Conservation (phyloP, 2,888 invertebrate genomes). For the Drosophila mettleri region DNA sequence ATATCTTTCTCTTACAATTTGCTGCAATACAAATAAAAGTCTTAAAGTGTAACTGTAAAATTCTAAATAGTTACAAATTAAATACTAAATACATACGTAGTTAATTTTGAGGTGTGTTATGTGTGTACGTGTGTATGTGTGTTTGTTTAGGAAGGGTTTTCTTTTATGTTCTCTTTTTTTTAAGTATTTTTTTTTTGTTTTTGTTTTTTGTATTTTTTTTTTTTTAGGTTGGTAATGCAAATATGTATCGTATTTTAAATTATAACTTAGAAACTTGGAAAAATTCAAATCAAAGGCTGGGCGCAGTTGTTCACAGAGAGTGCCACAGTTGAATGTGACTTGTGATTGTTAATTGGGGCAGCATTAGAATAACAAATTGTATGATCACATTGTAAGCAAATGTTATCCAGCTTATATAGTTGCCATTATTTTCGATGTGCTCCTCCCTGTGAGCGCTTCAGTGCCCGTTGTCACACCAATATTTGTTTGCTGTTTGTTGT, state of each 20-base stretch:
- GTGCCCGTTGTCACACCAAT: slow-evolving; percentile 72
- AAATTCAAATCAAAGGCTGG: slow-evolving; percentile 77
- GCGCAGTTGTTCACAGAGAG: slow-evolving; percentile 53
- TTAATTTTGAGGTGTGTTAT: slow-evolving; percentile 77
- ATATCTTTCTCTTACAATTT: slow-evolving; percentile 75
- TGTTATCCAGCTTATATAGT: slow-evolving; percentile 22
- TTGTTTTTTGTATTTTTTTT: slow-evolving; percentile 12
- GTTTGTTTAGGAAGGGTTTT: slow-evolving; percentile 23
- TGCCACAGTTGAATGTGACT: slow-evolving; percentile 27
- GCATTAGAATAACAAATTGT: slow-evolving; percentile 30
- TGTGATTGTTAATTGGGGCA: slow-evolving; percentile 31
- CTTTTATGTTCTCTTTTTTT: slow-evolving; percentile 38
- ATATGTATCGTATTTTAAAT: slow-evolving; percentile 74
- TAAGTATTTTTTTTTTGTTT: slow-evolving; percentile 23
- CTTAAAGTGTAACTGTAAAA: slow-evolving; percentile 77
- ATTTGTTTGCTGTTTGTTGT: slow-evolving; percentile 16
- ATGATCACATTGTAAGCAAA: slow-evolving; percentile 21
- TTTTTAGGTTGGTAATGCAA: slow-evolving; percentile 61
- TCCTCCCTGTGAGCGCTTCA: slow-evolving; percentile 44
- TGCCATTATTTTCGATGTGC: slow-evolving; percentile 5
- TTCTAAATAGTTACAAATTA: slow-evolving; percentile 79
- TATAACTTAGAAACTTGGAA: slow-evolving; percentile 77
- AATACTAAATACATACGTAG: slow-evolving; percentile 73
- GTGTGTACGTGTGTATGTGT: slow-evolving; percentile 46
- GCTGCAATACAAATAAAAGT: slow-evolving; percentile 79